phyloP scores from a whole-genome alignment of 2,888 invertebrate species.

The Auanema freiburgensis region DNA sequence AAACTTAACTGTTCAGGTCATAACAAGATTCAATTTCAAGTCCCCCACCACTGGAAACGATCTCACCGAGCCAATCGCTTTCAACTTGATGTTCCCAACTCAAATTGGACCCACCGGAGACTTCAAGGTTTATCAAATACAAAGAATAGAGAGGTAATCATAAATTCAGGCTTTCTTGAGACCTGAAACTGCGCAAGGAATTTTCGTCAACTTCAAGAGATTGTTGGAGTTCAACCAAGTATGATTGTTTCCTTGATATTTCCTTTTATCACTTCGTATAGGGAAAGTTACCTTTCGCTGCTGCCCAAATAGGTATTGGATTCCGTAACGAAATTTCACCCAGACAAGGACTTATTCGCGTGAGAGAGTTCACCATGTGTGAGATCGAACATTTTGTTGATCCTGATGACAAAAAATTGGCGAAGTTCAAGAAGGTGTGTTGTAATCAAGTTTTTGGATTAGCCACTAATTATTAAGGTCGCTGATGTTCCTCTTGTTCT shows the following conservation, averaged over 20 bases:
- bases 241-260: background rate
- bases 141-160: background rate
- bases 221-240: slow-evolving; percentile 93
- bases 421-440: slow-evolving; percentile 79
- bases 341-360: slow-evolving; percentile 69
- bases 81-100: slow-evolving; percentile 98
- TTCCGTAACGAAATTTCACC: slow-evolving; percentile 99
- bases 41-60: slow-evolving; percentile 94
- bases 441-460: slow-evolving; percentile 7
- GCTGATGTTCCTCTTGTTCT: slow-evolving; percentile 78
- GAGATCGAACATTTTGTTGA: slow-evolving; percentile 99
- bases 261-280: slow-evolving; percentile 17
- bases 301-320: slow-evolving; percentile 96
- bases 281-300: slow-evolving; percentile 81
- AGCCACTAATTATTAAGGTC: slow-evolving; percentile 30
- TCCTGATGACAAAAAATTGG: slow-evolving; percentile 81
- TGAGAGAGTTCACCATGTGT: slow-evolving; percentile 87
- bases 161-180: slow-evolving; percentile 76
- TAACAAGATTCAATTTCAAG: slow-evolving; percentile 86
- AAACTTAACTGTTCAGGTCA: slow-evolving; percentile 67
- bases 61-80: slow-evolving; percentile 89
- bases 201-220: slow-evolving; percentile 98
- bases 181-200: slow-evolving; percentile 99
- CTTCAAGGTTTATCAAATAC: slow-evolving; percentile 71
- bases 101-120: slow-evolving; percentile 95